Conservation (phyloP, 2,888 invertebrate genomes). For the Cancer borealis region DNA sequence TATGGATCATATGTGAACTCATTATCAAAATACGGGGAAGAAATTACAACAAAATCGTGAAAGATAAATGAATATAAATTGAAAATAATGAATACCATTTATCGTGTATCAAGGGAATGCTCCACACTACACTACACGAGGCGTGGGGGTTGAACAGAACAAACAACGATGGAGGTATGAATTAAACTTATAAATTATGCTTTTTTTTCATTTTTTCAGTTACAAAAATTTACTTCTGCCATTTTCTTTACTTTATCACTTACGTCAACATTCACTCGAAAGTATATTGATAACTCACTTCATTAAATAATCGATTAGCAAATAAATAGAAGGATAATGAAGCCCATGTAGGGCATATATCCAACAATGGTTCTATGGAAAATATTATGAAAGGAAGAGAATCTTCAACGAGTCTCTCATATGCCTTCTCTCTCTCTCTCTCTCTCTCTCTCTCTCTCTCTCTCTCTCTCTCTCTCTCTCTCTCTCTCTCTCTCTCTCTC, state of each 20-base stretch:
- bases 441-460: conserved; percentile 20
- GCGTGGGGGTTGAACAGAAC: background rate
- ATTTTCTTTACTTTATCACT: background rate
- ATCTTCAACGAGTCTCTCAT: background rate
- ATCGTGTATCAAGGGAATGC: background rate
- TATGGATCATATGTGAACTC: background rate
- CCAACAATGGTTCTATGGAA: background rate
- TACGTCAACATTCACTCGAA: background rate
- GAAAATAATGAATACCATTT: background rate
- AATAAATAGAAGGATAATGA: background rate
- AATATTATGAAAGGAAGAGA: background rate
- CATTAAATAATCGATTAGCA: background rate
- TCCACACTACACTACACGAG: background rate
- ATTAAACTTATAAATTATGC: background rate
- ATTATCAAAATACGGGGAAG: background rate
- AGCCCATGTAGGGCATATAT: background rate
- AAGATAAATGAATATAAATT: background rate
- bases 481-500: conserved; percentile 20
- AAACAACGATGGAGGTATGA: background rate
- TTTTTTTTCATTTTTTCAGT: background rate
- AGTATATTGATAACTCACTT: background rate
- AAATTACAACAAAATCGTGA: background rate
- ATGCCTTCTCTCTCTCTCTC: background rate
- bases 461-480: conserved; percentile 15
- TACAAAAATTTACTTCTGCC: background rate